These are phyloP conservation scores for Gasterosteus nipponicus DNA, from an alignment of 2,113 vertebrate species.

Conservation along the genomic window DNA sequence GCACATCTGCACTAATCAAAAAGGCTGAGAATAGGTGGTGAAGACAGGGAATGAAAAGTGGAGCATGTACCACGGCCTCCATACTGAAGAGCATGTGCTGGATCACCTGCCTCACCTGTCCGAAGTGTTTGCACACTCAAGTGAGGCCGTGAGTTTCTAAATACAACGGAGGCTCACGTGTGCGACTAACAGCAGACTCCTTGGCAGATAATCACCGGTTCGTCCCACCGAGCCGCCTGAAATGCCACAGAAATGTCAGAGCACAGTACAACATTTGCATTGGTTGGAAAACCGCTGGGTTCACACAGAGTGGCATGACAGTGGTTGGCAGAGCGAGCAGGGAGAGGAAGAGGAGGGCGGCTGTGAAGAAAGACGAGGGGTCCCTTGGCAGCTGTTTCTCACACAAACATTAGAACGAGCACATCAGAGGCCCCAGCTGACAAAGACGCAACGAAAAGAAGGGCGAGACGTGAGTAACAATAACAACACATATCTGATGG, in stretches of 20 bases:
- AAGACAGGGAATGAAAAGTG: constrained; percentile 60
- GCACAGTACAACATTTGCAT: constrained; percentile 54
- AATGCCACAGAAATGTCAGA: constrained; percentile 72
- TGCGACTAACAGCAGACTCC: constrained; percentile 46
- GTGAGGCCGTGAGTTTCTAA: constrained; percentile 15
- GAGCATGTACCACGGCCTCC: constrained; percentile 65
- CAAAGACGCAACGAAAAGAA: constrained; percentile 59
- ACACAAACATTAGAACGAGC: constrained; percentile 46
- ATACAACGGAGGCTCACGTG: constrained; percentile 41
- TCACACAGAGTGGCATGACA: constrained; percentile 77
- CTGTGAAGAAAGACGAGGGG: constrained; percentile 34
- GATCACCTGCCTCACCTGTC: constrained; percentile 49
- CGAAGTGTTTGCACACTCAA: constrained; percentile 17
- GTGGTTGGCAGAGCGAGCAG: constrained; percentile 49
- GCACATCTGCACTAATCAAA: constrained; percentile 51
- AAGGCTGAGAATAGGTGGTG: constrained; percentile 55
- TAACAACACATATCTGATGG: constrained; percentile 58
- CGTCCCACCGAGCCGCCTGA: constrained; percentile 30
- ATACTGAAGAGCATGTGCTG: constrained; percentile 49
- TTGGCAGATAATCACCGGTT: constrained; percentile 60
- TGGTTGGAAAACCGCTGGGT: constrained; percentile 62
- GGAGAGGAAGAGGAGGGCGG: constrained; percentile 22
- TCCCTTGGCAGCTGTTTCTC: constrained; percentile 75
- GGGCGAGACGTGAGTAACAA: constrained; percentile 69
- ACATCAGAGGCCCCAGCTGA: constrained; percentile 75